Conservation (phyloP, 2,888 invertebrate genomes). For the Apamea crenata region DNA sequence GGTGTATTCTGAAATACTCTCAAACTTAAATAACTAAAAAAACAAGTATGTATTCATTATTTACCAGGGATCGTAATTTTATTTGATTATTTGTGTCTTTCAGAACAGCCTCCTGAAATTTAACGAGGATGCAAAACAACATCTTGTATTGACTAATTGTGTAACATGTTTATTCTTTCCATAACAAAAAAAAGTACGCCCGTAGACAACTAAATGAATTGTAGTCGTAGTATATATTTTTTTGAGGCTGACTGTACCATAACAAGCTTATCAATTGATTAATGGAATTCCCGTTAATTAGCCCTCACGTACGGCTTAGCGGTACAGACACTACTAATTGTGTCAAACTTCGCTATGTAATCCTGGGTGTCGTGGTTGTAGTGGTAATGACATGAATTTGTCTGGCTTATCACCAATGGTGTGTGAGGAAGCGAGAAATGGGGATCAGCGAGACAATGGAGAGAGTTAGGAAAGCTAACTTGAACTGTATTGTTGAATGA, state of each 20-base stretch:
- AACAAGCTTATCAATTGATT: conserved; percentile 8
- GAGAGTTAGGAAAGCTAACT: not conserved
- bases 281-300: conserved; percentile 17
- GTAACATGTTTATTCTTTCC: too few relatives aligned
- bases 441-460: not conserved
- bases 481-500: not conserved
- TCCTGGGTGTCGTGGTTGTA: not conserved
- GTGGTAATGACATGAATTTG: not conserved
- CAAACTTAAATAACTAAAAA: too few relatives aligned
- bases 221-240: not conserved
- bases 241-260: not conserved
- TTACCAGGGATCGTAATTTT: too few relatives aligned
- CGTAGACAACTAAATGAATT: not conserved
- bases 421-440: not conserved
- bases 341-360: not conserved
- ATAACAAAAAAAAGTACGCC: too few relatives aligned
- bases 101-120: too few relatives aligned
- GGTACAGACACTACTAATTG: not conserved
- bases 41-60: too few relatives aligned
- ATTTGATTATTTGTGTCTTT: too few relatives aligned
- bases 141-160: too few relatives aligned
- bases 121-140: too few relatives aligned
- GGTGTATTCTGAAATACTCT: too few relatives aligned
- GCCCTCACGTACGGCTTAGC: not conserved
- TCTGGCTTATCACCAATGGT: not conserved